phyloP scores from a whole-genome alignment of 2,888 invertebrate species.

The Mesorhabditis spiculigera region DNA sequence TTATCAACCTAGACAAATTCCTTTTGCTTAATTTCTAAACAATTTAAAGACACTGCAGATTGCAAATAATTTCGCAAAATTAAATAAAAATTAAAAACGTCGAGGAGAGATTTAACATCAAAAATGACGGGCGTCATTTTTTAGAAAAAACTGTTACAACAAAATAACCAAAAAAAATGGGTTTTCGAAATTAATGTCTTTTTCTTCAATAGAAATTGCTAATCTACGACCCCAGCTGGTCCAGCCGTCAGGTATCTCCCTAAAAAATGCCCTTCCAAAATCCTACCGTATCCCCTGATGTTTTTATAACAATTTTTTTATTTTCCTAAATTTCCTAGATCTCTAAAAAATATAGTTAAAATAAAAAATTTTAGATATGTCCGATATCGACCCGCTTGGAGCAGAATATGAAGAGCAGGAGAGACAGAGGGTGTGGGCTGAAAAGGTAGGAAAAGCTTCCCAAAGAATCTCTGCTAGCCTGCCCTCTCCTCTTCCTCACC shows the following conservation, averaged over 20 bases:
- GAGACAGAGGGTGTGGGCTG: background rate
- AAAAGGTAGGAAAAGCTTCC: no score
- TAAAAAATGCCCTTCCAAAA: background rate
- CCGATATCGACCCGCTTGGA: background rate
- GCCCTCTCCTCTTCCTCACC: no score
- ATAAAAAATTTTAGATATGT: background rate
- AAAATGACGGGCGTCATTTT: no score
- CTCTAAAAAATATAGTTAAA: background rate
- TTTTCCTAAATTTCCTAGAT: background rate
- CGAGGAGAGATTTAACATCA: no score
- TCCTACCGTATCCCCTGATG: background rate
- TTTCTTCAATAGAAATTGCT: background rate
- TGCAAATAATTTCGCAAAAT: no score
- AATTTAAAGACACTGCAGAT: no score
- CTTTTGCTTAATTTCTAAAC: no score
- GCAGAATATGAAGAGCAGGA: background rate
- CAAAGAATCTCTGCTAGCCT: no score
- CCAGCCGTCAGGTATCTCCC: constrained; percentile 4
- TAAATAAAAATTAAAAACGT: no score
- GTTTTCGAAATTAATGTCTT: background rate
- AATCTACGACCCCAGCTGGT: background rate
- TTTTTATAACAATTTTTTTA: no score
- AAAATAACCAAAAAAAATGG: background rate
- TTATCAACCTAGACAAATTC: no score
- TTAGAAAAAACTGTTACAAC: no score